Evolutionary conservation across 2,113 vertebrate species (phyloP).

Genomic region (Tauraco erythrolophus): DNA sequence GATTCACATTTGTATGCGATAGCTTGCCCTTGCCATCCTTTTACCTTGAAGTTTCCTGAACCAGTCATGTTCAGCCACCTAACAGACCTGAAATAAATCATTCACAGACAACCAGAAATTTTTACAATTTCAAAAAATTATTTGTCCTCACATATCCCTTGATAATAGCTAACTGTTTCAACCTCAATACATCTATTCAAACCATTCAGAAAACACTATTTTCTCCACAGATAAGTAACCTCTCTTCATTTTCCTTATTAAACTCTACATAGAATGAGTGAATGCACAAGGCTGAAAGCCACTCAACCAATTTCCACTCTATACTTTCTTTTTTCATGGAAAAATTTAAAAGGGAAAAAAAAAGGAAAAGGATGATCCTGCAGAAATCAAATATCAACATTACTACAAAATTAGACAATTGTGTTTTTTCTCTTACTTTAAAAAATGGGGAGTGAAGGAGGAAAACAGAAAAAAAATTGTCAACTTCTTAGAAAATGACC

Average conservation of each 20-base stretch:
- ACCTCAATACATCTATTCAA: not conserved
- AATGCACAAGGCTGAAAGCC: not conserved
- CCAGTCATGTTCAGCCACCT: not conserved
- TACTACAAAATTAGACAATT: not conserved
- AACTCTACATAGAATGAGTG: not conserved
- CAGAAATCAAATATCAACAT: not conserved
- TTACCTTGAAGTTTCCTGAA: not conserved
- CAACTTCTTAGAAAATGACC: not conserved
- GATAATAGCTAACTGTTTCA: not conserved
- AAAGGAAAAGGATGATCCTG: rapidly evolving
- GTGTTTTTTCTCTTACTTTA: not conserved
- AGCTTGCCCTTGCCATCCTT: not conserved
- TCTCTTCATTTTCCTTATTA: not conserved
- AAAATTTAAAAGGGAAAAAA: not conserved
- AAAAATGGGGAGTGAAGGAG: not conserved
- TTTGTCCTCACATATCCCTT: not conserved
- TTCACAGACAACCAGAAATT: not conserved
- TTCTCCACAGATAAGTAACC: not conserved
- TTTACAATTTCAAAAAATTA: not conserved
- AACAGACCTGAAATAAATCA: not conserved
- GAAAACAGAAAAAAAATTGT: not conserved
- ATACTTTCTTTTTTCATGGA: not conserved
- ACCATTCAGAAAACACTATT: not conserved
- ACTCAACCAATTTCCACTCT: not conserved
- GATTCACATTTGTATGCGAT: not conserved